Evolutionary conservation across 2,888 invertebrate species (phyloP).

Genomic region (Catocala nupta): DNA sequence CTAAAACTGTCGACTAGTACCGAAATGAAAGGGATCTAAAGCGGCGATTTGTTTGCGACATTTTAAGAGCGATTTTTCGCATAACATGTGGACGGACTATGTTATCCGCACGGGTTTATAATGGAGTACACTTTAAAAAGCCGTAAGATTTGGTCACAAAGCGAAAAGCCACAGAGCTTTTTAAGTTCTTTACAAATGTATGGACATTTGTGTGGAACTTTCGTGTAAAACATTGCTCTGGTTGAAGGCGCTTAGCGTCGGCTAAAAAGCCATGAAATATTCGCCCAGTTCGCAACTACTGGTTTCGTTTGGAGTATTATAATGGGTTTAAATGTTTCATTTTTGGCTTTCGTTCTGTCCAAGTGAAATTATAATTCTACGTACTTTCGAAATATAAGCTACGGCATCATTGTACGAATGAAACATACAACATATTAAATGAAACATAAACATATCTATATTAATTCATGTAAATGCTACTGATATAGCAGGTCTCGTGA

Average conservation of each 20-base stretch:
- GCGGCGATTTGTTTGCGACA: conserved; percentile 51
- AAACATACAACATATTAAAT: too few relatives aligned
- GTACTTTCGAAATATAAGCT: too few relatives aligned
- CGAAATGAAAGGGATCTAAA: conserved; percentile 53
- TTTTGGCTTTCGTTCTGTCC: too few relatives aligned
- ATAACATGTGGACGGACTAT: conserved; percentile 26
- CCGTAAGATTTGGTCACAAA: conserved; percentile 20
- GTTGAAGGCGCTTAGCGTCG: not conserved
- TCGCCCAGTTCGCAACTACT: too few relatives aligned
- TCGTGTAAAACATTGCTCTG: not conserved
- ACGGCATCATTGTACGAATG: too few relatives aligned
- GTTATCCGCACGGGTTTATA: conserved; percentile 25
- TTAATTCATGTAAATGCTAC: too few relatives aligned
- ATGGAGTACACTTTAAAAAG: conserved; percentile 13
- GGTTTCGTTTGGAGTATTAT: too few relatives aligned
- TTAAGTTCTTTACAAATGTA: conserved; percentile 9
- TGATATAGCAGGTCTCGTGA: too few relatives aligned
- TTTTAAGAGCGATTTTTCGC: conserved; percentile 44
- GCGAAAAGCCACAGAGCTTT: conserved; percentile 2
- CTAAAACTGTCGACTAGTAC: conserved; percentile 37
- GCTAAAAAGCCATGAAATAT: not conserved
- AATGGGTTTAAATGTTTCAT: too few relatives aligned
- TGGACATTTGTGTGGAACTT: conserved; percentile 1
- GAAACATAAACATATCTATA: too few relatives aligned
- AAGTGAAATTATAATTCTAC: too few relatives aligned